Evolutionary conservation across 2,888 invertebrate genomes (phyloP).

Genomic region (Trilocha varians): DNA sequence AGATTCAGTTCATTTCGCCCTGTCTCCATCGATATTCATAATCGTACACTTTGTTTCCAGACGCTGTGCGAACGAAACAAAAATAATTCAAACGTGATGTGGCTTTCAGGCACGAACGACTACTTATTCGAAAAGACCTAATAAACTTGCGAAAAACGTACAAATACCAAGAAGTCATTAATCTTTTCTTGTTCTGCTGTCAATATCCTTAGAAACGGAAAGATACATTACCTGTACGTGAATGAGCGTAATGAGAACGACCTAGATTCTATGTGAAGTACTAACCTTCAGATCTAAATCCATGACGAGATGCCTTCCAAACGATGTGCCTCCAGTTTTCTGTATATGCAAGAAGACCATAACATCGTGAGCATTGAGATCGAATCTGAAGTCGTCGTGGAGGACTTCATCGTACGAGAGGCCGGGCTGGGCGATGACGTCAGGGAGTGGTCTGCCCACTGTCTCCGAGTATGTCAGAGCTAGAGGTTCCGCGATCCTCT

Average conservation of each 20-base stretch:
- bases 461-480: constrained; percentile 65
- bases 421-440: constrained; percentile 74
- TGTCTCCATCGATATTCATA: background rate
- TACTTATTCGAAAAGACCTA: too few species aligned
- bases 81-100: background rate
- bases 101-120: background rate
- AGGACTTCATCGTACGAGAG: constrained; percentile 90
- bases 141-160: background rate
- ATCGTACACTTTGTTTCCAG: background rate
- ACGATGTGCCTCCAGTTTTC: constrained; percentile 98
- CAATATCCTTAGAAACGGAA: background rate
- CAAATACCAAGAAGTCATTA: background rate
- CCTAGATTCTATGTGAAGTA: background rate
- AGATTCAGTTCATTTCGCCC: background rate
- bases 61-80: background rate
- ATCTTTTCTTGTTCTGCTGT: background rate
- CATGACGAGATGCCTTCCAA: constrained; percentile 96
- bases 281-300: constrained; percentile 86
- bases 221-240: background rate
- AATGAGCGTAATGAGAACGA: background rate
- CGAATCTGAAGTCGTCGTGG: constrained; percentile 90
- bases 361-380: constrained; percentile 95
- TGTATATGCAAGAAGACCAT: constrained; percentile 98
- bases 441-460: constrained; percentile 66
- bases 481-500: constrained; percentile 71